Percentiles rank a stretch among this genome's conserved stretches.
These are phyloP conservation scores for Troides helena DNA, from an alignment of 2,888 invertebrate species.

Conservation along the genomic window DNA sequence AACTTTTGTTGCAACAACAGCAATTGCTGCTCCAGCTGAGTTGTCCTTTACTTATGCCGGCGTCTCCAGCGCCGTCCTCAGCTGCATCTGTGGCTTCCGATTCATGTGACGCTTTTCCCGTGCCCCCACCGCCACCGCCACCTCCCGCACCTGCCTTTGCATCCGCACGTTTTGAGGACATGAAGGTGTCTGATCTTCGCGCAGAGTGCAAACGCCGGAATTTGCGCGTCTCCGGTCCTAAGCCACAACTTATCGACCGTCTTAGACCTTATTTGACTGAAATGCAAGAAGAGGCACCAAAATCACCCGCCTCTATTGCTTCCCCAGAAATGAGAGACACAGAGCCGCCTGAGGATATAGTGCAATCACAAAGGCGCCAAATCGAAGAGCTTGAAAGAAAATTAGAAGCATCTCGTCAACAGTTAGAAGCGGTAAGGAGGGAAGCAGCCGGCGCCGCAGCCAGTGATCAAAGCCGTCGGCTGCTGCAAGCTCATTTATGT, in stretches of 20 bases:
- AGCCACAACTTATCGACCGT: conserved; percentile 96
- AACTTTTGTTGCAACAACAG: conserved; percentile 95
- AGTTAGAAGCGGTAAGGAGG: conserved; percentile 85
- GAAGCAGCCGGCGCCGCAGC: conserved; percentile 77
- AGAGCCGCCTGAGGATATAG: conserved; percentile 84
- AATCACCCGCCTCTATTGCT: conserved; percentile 65
- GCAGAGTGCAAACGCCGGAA: conserved; percentile 96
- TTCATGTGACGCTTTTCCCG: conserved; percentile 69
- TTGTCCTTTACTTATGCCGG: conserved; percentile 84
- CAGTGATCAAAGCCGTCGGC: conserved; percentile 67
- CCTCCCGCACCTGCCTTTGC: conserved; percentile 56
- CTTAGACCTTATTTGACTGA: conserved; percentile 85
- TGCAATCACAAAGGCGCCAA: conserved; percentile 89
- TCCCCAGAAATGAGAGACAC: conserved; percentile 60
- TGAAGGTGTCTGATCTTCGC: conserved; percentile 96
- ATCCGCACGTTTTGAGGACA: conserved; percentile 90
- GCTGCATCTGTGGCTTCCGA: conserved; percentile 64
- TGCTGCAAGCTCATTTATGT: conserved; percentile 83
- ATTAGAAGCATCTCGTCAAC: conserved; percentile 87
- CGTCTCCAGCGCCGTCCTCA: conserved; percentile 59
- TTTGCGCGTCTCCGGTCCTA: conserved; percentile 96
- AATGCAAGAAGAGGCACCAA: conserved; percentile 72
- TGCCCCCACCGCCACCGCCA: conserved; percentile 73
- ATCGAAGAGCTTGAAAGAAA: conserved; percentile 94
- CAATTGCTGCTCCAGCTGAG: conserved; percentile 93